Base-by-base conservation (phyloP, 2,113 vertebrate species). In the Rattus rattus region DNA sequence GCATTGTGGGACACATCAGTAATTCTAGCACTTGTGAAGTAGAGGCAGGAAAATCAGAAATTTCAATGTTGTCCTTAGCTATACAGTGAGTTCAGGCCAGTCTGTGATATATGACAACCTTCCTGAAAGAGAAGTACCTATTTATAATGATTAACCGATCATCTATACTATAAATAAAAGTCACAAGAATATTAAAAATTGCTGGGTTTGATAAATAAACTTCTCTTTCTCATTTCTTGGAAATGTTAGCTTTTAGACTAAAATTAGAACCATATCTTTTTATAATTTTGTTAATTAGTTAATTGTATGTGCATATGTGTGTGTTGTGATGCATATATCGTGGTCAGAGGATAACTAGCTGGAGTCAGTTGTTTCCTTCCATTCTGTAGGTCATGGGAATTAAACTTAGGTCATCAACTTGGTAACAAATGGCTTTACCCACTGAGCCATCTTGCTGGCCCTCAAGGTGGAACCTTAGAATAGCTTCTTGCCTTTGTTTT, bases 221-320 rank as follows among this genome's bases (percentile, higher is more conserved):
- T 10, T 13, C 2, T 63, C 12, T 22, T 89, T 94, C 5, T 92
- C 4, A 56, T 2, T 95, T 92, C 4, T 52, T 79, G 61, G 91
- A 94, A 88, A 73, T 22, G 33, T 88, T 92, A 67, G 30, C 22
- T 95, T 92, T 93, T 92, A 77, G 20, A 56, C 91, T 93, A 47
- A 93, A 63, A 83, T 28, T 65, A 43, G 26, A 65, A 85, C 7
- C 8, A n/a, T 52, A 17, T 13, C 0, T 79, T 79, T 36, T 80
- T 6, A 80, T 33, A 56, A 80, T 80, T 80, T 80, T 33, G 8
- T 79, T 33, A 54, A 49, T 26, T n/a, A 56, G n/a, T 39, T 84
- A 84, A 63, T 84, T 47, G 26, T 85, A 26, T 65, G 59, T 85
- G 16, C 3, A 7, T 59, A 4, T 59, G 36, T 61, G 12, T 63